These are phyloP conservation scores for Archocentrus centrarchus DNA, from an alignment of 2,113 vertebrate genomes.

Conservation along the genomic window DNA sequence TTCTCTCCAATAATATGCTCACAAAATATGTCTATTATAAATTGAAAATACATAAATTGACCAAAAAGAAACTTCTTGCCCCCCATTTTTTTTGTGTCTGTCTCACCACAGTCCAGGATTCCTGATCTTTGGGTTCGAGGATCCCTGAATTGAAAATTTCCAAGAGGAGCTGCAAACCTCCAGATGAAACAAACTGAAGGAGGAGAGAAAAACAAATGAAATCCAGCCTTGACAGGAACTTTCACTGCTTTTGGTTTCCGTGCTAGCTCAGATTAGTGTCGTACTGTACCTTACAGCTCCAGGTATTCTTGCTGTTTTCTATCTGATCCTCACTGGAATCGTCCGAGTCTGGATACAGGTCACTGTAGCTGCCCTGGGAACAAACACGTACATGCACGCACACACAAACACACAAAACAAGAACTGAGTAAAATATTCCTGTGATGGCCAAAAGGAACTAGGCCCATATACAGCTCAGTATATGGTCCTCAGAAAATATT, in stretches of 20 bases:
- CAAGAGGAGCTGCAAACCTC: constrained; percentile 94
- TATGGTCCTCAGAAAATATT: not conserved
- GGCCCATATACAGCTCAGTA: too few species aligned
- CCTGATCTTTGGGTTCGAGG: constrained; percentile 95
- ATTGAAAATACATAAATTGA: not conserved
- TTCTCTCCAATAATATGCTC: not conserved
- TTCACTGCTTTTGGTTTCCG: not conserved
- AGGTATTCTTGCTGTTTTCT: constrained; percentile 98
- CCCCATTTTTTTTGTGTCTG: too few species aligned
- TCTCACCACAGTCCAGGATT: constrained; percentile 98
- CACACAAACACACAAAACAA: not conserved
- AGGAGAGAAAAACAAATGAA: not conserved
- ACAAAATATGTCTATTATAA: not conserved
- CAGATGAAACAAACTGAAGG: constrained; percentile 93
- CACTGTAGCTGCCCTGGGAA: constrained; percentile 95
- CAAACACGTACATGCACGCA: not conserved
- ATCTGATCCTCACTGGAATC: constrained; percentile 99
- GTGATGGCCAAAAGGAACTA: too few species aligned
- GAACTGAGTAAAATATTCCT: not conserved
- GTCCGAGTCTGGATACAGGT: constrained; percentile 97
- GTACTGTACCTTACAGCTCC: constrained; percentile 95
- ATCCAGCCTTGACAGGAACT: fast-evolving
- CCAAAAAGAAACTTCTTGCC: too few species aligned
- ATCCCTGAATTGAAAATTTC: constrained; percentile 98
- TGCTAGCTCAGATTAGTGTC: fast-evolving